Evolutionary conservation across 2,113 vertebrate genomes (phyloP).

Genomic region (Leptosomus discolor): DNA sequence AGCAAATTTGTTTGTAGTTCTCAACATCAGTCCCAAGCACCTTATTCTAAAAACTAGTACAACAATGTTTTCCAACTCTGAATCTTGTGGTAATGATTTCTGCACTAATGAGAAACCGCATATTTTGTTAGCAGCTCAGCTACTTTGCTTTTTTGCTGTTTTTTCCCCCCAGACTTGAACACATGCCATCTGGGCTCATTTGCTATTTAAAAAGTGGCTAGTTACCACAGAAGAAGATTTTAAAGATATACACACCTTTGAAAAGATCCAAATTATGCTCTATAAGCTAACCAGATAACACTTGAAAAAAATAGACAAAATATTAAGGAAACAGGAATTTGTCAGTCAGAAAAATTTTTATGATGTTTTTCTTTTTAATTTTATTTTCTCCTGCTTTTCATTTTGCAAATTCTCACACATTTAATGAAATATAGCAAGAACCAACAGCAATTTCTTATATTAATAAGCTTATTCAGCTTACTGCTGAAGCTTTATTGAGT

Average conservation of each 20-base stretch:
- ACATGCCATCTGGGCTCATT: not conserved
- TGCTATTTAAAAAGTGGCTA: not conserved
- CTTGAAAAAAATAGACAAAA: not conserved
- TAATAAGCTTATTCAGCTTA: not conserved
- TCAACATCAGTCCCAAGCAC: not conserved
- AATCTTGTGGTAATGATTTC: not conserved
- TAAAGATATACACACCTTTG: not conserved
- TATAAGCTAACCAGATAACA: not conserved
- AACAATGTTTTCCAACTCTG: not conserved
- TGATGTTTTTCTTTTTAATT: not conserved
- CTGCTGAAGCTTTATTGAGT: conserved; percentile 27
- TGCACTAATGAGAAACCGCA: not conserved
- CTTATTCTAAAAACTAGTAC: not conserved
- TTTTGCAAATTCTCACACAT: not conserved
- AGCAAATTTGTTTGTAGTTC: not conserved
- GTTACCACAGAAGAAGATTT: not conserved
- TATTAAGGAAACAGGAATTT: not conserved
- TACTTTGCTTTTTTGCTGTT: not conserved
- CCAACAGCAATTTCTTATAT: conserved; percentile 19
- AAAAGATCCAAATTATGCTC: not conserved
- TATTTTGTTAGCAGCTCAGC: not conserved
- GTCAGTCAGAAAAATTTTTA: not conserved
- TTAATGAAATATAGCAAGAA: not conserved
- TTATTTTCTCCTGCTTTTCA: not conserved
- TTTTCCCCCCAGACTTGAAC: not conserved